These are phyloP conservation scores for Actenoides lindsayi DNA, from an alignment of 2,113 vertebrate genomes.

Conservation along the genomic window DNA sequence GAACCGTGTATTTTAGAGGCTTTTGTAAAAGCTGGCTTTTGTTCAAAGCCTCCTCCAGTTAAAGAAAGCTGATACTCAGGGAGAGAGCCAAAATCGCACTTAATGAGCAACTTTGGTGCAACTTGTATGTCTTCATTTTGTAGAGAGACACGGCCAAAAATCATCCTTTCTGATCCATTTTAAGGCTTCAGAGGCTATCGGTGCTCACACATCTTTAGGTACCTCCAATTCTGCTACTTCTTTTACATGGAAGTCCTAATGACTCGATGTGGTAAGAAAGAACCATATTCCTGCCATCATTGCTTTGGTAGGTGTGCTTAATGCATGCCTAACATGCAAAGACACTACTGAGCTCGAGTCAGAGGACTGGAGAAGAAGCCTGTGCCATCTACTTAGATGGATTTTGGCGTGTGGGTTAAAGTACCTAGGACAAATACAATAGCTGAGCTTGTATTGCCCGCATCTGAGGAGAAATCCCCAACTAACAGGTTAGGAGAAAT, in stretches of 20 bases:
- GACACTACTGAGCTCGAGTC: neutral
- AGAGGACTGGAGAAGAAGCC: neutral
- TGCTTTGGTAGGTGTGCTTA: neutral
- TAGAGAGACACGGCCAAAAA: neutral
- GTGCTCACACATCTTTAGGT: neutral
- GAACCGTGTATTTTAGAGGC: neutral
- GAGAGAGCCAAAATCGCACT: neutral
- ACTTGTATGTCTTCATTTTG: neutral
- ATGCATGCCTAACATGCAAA: neutral
- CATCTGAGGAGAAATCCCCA: neutral
- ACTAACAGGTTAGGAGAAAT: neutral
- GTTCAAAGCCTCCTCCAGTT: neutral
- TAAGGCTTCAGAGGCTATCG: neutral
- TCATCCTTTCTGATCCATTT: neutral
- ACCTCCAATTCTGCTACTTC: neutral
- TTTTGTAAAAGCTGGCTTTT: neutral
- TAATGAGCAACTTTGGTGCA: neutral
- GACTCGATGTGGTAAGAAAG: neutral
- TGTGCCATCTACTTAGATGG: neutral
- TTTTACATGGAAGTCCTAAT: neutral
- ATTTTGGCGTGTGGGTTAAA: neutral
- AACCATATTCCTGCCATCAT: neutral
- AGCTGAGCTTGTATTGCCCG: neutral
- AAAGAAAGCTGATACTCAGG: neutral
- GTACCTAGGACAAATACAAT: neutral